phyloP scores from a whole-genome alignment of 2,113 vertebrate genomes.

The Butorides virescens region DNA sequence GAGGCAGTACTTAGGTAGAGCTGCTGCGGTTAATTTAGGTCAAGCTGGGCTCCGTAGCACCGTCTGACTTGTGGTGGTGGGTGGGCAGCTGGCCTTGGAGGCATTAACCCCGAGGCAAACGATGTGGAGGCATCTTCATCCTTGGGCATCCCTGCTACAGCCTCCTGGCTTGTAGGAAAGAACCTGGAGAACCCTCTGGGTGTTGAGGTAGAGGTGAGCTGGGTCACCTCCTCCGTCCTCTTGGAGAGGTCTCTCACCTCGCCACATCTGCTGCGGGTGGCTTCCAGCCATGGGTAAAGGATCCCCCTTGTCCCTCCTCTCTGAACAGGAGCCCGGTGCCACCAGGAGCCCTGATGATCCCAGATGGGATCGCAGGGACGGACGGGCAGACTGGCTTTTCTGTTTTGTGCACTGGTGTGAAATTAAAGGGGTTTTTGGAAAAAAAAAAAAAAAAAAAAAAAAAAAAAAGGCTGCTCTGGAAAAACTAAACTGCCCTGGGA shows the following conservation, averaged over 20 bases:
- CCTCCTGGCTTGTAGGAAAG: not conserved
- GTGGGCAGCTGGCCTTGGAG: not conserved
- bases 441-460: too few species aligned
- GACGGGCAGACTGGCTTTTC: not conserved
- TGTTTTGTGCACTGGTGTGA: not conserved
- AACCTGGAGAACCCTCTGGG: not conserved
- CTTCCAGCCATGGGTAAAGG: not conserved
- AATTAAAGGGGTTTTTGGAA: not conserved
- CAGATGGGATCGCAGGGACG: not conserved
- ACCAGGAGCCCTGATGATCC: not conserved
- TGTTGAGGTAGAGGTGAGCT: not conserved
- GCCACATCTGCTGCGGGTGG: not conserved
- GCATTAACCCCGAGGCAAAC: fast-evolving
- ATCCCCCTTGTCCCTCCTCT: not conserved
- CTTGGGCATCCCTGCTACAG: not conserved
- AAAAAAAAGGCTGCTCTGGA: not conserved
- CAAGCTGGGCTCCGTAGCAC: not conserved
- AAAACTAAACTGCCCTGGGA: conserved; percentile 10
- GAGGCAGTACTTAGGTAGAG: not conserved
- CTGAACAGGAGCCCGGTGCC: not conserved
- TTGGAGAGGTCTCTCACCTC: not conserved
- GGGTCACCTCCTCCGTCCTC: not conserved
- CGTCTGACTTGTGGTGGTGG: not conserved
- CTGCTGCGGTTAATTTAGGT: not conserved
- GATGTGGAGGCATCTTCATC: not conserved